phyloP scores from a whole-genome alignment of 2,888 invertebrate species.

The Eristalis tenax region DNA sequence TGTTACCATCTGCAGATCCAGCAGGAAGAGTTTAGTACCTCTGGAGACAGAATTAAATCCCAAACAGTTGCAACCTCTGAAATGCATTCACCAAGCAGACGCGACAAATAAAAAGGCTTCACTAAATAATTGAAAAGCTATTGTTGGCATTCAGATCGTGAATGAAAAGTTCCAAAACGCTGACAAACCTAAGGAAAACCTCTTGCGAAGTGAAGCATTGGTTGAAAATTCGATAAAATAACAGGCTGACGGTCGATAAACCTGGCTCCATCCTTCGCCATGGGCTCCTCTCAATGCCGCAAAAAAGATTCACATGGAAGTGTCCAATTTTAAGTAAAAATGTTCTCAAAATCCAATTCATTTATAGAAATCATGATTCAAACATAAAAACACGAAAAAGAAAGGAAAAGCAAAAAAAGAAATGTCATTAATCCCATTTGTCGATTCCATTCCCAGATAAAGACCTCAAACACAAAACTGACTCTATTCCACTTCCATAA shows the following conservation, averaged over 20 bases:
- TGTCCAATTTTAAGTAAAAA: too few relatives aligned
- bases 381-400: not conserved
- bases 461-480: not conserved
- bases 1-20: too few relatives aligned
- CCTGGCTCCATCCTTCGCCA: not conserved
- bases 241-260: not conserved
- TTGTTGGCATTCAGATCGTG: too few relatives aligned
- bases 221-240: not conserved
- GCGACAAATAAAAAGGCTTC: too few relatives aligned
- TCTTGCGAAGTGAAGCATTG: too few relatives aligned
- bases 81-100: too few relatives aligned
- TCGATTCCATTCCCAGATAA: not conserved
- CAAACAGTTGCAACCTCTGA: too few relatives aligned
- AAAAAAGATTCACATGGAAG: not conserved
- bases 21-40: too few relatives aligned
- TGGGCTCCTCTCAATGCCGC: not conserved
- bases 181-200: too few relatives aligned
- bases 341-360: not conserved
- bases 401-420: not conserved
- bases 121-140: too few relatives aligned
- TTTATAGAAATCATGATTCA: not conserved
- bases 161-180: too few relatives aligned
- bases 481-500: not conserved
- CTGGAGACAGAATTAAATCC: too few relatives aligned
- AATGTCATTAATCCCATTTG: not conserved